Conservation (phyloP, 2,797 vertebrate species). For the Clamator glandarius region DNA sequence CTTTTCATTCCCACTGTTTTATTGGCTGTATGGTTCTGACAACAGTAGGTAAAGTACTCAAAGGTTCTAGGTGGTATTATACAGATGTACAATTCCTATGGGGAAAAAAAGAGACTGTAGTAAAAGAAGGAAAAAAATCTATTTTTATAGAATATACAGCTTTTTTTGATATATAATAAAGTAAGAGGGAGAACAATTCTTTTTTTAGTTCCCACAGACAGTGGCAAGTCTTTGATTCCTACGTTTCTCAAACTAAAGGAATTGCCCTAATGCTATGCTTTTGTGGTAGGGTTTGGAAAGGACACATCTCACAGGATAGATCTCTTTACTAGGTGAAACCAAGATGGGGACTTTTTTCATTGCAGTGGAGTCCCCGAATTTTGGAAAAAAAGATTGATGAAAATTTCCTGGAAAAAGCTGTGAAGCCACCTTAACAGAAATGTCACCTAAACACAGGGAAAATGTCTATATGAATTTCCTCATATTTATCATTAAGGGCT, state of each 20-base stretch:
- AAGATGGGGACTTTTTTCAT: not conserved
- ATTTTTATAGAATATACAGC: not conserved
- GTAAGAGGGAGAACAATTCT: not conserved
- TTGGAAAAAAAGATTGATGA: not conserved
- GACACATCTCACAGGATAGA: not conserved
- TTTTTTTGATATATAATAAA: not conserved
- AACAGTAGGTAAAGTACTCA: not conserved
- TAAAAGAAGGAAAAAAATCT: not conserved
- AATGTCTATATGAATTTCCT: not conserved
- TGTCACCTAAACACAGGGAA: not conserved
- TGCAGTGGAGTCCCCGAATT: no score
- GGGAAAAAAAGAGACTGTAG: not conserved
- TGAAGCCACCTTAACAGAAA: not conserved
- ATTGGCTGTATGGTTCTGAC: not conserved
- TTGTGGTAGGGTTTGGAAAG: not conserved
- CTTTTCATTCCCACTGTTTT: not conserved
- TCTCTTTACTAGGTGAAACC: not conserved
- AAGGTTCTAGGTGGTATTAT: no score
- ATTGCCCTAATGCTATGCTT: not conserved
- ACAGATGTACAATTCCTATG: not conserved
- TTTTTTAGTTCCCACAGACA: not conserved
- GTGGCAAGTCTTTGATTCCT: not conserved
- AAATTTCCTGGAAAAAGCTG: slow-evolving; percentile 13
- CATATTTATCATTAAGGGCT: slow-evolving; percentile 21
- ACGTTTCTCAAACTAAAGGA: not conserved